These are phyloP conservation scores for Lepidurus arcticus DNA, from an alignment of 1,140 invertebrate species.

Conservation along the genomic window DNA sequence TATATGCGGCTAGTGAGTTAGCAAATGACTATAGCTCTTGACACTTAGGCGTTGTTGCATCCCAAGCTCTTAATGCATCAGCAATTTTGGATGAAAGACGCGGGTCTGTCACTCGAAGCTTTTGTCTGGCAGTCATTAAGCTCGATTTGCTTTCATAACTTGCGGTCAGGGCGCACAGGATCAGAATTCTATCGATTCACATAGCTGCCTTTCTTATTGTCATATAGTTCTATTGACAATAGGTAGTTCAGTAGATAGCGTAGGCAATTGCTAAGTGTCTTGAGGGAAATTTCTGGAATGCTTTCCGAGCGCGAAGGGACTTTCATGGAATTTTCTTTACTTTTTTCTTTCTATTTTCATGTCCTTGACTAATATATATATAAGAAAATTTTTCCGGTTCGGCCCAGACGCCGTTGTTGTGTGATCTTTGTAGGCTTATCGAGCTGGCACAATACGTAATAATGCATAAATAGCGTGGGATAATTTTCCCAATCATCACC, in stretches of 20 bases:
- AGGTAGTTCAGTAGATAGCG: background rate
- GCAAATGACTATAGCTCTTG: conserved; percentile 8
- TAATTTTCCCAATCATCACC: background rate
- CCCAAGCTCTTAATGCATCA: background rate
- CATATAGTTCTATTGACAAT: background rate
- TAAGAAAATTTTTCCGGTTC: too few relatives aligned
- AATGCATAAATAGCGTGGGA: background rate
- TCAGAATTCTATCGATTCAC: background rate
- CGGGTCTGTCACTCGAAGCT: background rate
- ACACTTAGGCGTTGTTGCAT: background rate
- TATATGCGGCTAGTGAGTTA: background rate
- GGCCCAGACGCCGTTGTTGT: too few relatives aligned
- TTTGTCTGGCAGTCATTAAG: background rate
- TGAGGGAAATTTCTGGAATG: background rate
- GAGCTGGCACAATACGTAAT: background rate
- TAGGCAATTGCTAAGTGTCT: background rate
- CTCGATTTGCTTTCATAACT: conserved; percentile 3
- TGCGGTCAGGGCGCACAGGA: background rate
- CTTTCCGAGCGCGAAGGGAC: background rate
- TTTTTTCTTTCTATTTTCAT: background rate
- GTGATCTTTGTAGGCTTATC: too few relatives aligned
- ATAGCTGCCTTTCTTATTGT: background rate
- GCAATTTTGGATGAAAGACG: background rate
- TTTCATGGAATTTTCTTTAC: background rate
- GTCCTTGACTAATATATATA: background rate